phyloP scores from a whole-genome alignment of 2,888 invertebrate genomes.

The Spodoptera littoralis region DNA sequence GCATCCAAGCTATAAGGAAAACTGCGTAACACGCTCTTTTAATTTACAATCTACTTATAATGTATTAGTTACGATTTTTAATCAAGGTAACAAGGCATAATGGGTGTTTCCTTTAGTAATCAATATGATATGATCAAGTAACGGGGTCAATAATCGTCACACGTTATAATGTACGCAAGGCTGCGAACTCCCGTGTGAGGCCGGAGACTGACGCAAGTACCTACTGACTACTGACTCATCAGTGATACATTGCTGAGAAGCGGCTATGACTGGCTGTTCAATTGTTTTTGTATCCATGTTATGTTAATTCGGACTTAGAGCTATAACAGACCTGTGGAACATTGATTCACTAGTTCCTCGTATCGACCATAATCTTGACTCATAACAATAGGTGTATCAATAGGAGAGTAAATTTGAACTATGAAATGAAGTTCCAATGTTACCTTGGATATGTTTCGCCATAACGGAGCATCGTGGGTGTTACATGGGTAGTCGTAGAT shows the following conservation, averaged over 20 bases:
- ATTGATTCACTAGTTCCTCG: conserved; percentile 31
- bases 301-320: conserved; percentile 58
- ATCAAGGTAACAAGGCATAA: conserved; percentile 22
- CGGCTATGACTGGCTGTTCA: conserved; percentile 62
- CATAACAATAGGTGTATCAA: conserved; percentile 19
- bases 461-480: conserved; percentile 56
- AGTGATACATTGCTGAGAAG: conserved; percentile 68
- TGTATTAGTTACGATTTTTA: conserved; percentile 34
- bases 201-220: conserved; percentile 68
- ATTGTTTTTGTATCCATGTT: conserved; percentile 68
- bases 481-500: conserved; percentile 46
- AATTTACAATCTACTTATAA: conserved; percentile 27
- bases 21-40: conserved; percentile 55
- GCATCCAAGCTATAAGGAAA: conserved; percentile 75
- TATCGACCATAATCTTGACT: conserved; percentile 19
- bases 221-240: conserved; percentile 78
- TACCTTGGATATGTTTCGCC: conserved; percentile 17
- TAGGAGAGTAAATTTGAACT: conserved; percentile 14
- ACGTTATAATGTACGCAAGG: conserved; percentile 60
- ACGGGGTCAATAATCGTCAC: conserved; percentile 72
- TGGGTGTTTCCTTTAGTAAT: conserved; percentile 34
- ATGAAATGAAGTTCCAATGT: conserved; percentile 27
- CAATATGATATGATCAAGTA: conserved; percentile 46
- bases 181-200: conserved; percentile 58
- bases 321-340: conserved; percentile 27